Percentiles rank a stretch among this genome's conserved stretches.
Conservation (phyloP, 2,797 vertebrate genomes). For the Sorex maritimensis region DNA sequence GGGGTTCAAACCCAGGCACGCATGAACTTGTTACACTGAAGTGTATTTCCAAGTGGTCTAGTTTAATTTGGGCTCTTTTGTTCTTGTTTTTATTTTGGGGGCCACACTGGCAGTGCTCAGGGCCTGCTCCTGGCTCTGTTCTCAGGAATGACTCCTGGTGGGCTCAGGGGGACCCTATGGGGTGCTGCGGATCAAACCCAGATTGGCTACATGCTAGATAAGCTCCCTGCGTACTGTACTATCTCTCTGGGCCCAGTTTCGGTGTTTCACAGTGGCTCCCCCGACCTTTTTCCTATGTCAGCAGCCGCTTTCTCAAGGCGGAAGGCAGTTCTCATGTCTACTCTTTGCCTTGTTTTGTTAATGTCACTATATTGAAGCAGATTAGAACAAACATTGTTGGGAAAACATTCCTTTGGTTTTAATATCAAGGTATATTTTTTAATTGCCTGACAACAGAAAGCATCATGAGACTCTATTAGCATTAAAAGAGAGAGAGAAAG, state of each 20-base stretch:
- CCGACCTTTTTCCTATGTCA: background rate
- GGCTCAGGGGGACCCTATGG: too few relatives aligned
- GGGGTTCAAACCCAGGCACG: too few relatives aligned
- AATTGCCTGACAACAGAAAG: background rate
- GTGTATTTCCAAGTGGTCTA: conserved; percentile 28
- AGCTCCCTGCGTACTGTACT: too few relatives aligned
- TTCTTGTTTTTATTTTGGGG: too few relatives aligned
- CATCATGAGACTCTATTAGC: background rate
- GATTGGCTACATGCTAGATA: too few relatives aligned
- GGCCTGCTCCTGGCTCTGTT: too few relatives aligned
- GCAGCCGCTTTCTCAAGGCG: conserved; percentile 30
- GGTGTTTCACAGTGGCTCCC: background rate
- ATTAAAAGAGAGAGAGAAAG: background rate
- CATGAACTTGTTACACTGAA: background rate
- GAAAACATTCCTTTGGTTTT: conserved; percentile 12
- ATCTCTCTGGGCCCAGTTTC: too few relatives aligned
- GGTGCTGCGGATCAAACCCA: too few relatives aligned
- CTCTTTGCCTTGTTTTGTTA: background rate
- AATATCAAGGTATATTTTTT: conserved; percentile 3
- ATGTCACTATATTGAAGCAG: background rate
- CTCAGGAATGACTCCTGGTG: too few relatives aligned
- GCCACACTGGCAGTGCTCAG: too few relatives aligned
- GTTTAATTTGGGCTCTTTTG: conserved; percentile 14
- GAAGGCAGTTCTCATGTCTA: background rate
- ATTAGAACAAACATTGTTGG: conserved; percentile 43